phyloP scores from a whole-genome alignment of 2,888 invertebrate genomes.

The Melipona beecheii region DNA sequence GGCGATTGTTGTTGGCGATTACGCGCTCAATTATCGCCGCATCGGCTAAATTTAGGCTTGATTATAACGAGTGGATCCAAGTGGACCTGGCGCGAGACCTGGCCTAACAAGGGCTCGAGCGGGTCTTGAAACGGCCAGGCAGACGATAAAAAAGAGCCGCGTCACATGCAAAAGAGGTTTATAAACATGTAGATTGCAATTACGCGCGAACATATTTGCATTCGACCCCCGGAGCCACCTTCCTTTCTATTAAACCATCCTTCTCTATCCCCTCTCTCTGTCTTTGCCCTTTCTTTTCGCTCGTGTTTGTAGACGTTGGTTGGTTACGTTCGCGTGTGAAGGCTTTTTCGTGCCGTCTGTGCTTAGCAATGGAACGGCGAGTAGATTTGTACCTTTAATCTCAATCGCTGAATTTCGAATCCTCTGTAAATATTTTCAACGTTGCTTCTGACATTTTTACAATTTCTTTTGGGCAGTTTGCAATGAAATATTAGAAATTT shows the following conservation, averaged over 20 bases:
- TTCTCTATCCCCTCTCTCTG: neutral
- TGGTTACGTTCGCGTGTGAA: constrained; percentile 32
- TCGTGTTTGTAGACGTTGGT: neutral
- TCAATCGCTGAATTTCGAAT: no score
- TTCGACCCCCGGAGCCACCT: constrained; percentile 45
- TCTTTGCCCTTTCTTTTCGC: constrained; percentile 1
- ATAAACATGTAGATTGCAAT: constrained; percentile 66
- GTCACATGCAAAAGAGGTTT: constrained; percentile 61
- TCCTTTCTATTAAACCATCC: constrained; percentile 31
- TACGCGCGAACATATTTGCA: constrained; percentile 61
- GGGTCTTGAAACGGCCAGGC: constrained; percentile 14
- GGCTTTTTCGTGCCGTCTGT: constrained; percentile 43
- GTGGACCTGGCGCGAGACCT: constrained; percentile 25
- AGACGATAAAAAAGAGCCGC: constrained; percentile 14
- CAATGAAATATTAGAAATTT: no score
- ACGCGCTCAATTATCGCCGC: constrained; percentile 50
- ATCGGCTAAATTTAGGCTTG: constrained; percentile 67
- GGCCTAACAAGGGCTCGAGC: constrained; percentile 42
- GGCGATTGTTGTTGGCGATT: constrained; percentile 30
- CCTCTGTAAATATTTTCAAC: no score
- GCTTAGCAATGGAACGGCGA: neutral
- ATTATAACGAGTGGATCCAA: constrained; percentile 56
- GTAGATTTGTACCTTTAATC: no score
- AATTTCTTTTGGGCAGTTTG: no score
- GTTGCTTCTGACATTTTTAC: no score